These are phyloP conservation scores for Cynodonichthys magdalenae DNA, from an alignment of 2,797 vertebrate species.

Conservation along the genomic window DNA sequence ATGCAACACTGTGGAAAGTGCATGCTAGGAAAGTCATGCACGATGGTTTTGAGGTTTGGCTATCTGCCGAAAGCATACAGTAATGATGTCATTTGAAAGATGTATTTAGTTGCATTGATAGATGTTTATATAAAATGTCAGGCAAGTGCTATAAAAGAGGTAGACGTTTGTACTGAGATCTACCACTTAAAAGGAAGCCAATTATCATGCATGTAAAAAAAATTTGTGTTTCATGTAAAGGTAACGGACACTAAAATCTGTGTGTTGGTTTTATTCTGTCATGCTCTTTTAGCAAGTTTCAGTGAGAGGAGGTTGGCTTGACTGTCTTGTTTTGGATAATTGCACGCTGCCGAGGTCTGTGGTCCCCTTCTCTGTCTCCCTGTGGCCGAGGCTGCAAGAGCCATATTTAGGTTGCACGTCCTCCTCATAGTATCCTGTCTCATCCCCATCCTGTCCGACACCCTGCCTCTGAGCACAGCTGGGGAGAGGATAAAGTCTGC, in stretches of 20 bases:
- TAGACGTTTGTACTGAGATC: conserved; percentile 12
- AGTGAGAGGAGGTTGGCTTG: conserved; percentile 80
- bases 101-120: conserved; percentile 28
- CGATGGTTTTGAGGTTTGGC: conserved; percentile 12
- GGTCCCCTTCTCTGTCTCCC: conserved; percentile 84
- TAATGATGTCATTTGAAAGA: conserved; percentile 38
- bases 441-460: conserved; percentile 66
- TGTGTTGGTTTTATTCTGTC: conserved; percentile 52
- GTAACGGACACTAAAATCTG: conserved; percentile 60
- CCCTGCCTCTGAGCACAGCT: conserved; percentile 36
- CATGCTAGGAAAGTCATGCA: conserved; percentile 29
- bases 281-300: conserved; percentile 74
- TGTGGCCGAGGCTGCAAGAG: conserved; percentile 79
- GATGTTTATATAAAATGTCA: conserved; percentile 30
- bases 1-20: conserved; percentile 33
- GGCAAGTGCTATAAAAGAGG: neutral
- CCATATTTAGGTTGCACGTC: conserved; percentile 83
- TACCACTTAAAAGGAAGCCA: conserved; percentile 2
- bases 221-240: conserved; percentile 15
- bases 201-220: conserved; percentile 9
- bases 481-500: conserved; percentile 41
- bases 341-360: conserved; percentile 83
- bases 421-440: conserved; percentile 75
- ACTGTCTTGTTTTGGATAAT: conserved; percentile 87
- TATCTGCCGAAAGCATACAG: conserved; percentile 21